phyloP scores from a whole-genome alignment of 2,797 vertebrate genomes.

The Diplodus sargus region DNA sequence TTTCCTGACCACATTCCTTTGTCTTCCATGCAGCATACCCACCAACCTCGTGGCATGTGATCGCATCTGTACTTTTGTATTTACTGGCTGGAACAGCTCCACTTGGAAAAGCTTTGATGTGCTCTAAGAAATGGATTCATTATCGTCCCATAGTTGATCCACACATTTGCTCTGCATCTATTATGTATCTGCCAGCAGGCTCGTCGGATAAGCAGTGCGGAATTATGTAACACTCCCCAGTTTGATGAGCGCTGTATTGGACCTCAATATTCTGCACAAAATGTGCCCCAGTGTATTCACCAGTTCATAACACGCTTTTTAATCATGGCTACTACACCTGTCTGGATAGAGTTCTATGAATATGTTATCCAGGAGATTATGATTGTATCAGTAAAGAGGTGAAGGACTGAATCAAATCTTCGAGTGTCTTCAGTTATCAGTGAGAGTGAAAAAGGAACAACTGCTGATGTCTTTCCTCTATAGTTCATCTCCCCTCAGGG shows the following conservation, averaged over 20 bases:
- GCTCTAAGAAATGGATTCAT: constrained; percentile 42
- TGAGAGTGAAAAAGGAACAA: constrained; percentile 4
- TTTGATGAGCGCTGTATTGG: constrained; percentile 21
- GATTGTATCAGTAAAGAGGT: constrained; percentile 11
- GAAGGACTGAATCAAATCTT: not conserved
- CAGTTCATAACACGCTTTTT: not conserved
- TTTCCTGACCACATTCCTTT: not conserved
- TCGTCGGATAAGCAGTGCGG: constrained; percentile 31
- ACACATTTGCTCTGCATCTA: constrained; percentile 35
- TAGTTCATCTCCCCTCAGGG: constrained; percentile 3
- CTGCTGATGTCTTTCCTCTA: not conserved
- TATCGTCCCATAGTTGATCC: constrained; percentile 9
- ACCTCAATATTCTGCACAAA: constrained; percentile 15
- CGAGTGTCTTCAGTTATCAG: constrained; percentile 1
- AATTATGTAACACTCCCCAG: constrained; percentile 38
- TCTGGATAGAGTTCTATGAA: constrained; percentile 27
- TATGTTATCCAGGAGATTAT: constrained; percentile 15
- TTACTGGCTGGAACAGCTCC: not conserved
- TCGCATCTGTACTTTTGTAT: not conserved
- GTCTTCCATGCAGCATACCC: not conserved
- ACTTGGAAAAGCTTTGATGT: constrained; percentile 25
- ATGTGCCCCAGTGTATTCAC: constrained; percentile 3
- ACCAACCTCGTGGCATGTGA: not conserved
- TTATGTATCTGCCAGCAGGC: constrained; percentile 37
- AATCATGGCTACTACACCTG: not conserved